Evolutionary conservation across 2,797 vertebrate genomes (phyloP).

Genomic region (Xiphorhynchus erythropygius): DNA sequence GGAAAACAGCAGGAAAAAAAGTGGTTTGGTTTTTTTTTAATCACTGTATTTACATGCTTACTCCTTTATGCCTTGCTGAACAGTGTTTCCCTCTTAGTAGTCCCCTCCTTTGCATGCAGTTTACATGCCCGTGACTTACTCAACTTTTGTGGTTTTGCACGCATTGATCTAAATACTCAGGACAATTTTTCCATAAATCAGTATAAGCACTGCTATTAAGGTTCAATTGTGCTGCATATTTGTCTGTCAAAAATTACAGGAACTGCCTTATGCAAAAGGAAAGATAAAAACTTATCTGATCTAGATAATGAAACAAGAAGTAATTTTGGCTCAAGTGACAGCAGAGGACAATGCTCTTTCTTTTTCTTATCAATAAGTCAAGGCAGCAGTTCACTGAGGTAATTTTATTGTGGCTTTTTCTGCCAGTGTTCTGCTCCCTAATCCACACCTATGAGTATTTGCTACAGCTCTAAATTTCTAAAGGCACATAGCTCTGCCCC

Average conservation of each 20-base stretch:
- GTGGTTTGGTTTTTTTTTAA: neutral
- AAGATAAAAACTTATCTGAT: conserved; percentile 57
- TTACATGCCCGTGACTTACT: neutral
- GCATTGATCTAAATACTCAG: neutral
- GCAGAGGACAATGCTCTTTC: conserved; percentile 34
- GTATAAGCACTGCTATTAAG: neutral
- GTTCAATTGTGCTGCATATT: conserved; percentile 23
- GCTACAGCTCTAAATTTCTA: conserved; percentile 1
- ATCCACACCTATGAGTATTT: neutral
- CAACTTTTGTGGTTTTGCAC: neutral
- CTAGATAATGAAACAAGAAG: conserved; percentile 22
- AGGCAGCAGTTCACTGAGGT: neutral
- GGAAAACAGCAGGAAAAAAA: neutral
- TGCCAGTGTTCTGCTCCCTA: neutral
- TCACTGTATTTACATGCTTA: neutral
- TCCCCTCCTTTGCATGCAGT: neutral
- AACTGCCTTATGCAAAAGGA: conserved; percentile 21
- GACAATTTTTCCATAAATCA: neutral
- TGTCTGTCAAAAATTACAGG: conserved; percentile 35
- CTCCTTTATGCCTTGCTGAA: neutral
- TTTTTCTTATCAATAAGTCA: conserved; percentile 38
- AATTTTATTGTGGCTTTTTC: conserved; percentile 1
- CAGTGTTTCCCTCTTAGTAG: neutral
- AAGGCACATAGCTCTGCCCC: neutral
- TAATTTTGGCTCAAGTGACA: conserved; percentile 37